A percentile compares a stretch with the other conserved stretches of the same genome.
These are phyloP conservation scores for Syrrhaptes paradoxus DNA, from an alignment of 2,113 vertebrate genomes.

Conservation along the genomic window DNA sequence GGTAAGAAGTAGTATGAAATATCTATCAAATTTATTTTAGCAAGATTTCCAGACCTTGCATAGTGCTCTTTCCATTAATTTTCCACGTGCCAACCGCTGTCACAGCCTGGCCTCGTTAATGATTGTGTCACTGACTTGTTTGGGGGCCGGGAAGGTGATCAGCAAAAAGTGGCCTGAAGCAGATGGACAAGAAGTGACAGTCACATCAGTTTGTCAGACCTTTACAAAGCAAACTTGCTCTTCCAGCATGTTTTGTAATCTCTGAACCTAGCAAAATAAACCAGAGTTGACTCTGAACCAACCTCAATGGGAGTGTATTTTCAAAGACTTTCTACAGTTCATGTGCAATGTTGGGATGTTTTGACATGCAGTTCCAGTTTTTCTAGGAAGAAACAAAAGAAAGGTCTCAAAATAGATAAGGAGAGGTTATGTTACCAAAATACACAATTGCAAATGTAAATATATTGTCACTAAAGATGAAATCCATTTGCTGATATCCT, in stretches of 20 bases:
- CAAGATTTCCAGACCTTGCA: background rate
- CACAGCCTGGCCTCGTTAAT: background rate
- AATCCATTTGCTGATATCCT: constrained; percentile 14
- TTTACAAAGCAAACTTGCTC: background rate
- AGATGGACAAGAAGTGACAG: background rate
- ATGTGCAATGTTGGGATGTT: background rate
- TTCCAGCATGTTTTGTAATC: background rate
- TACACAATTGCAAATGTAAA: background rate
- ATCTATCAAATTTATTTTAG: background rate
- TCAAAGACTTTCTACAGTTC: background rate
- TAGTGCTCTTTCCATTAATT: background rate
- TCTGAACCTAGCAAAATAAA: background rate
- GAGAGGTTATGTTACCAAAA: background rate
- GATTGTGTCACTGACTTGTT: background rate
- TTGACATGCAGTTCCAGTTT: background rate
- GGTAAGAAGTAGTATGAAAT: background rate
- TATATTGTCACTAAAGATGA: background rate
- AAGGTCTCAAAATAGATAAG: background rate
- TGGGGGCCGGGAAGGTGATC: background rate
- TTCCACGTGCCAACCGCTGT: background rate
- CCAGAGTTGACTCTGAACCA: background rate
- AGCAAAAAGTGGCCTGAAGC: background rate
- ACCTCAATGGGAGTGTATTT: background rate
- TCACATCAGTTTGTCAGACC: background rate
- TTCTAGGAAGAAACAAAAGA: background rate